Base-by-base conservation (phyloP, 2,797 vertebrate species). In the Hoplostethus atlanticus region DNA sequence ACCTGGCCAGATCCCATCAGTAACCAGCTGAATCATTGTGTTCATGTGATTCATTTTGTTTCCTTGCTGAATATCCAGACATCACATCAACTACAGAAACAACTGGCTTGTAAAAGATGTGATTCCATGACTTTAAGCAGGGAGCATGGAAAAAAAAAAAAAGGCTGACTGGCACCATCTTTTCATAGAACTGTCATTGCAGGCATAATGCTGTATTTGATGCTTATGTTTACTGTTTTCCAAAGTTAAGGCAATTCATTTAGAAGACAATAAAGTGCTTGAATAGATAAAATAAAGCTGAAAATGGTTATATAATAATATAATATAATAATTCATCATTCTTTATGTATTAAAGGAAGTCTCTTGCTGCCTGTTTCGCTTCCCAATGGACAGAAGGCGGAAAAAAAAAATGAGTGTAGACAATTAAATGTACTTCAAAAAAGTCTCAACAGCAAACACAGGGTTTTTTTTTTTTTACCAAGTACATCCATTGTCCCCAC, bases 1-100 rank as follows among this genome's bases (percentile, higher is more conserved):
- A 86, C 70, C 86, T 88, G 79, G 67, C 79, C 80, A 73, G 47
- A 79, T 81, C 81, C 77, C 65, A 83, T 85, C 79, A 78, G 71
- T 86, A 69, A 89, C 69, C 67, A 64, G 79, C 73, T 75, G 76
- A 86, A 77, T 87, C 51, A 78, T 4, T 69, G 44, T 64, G 73
- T 72, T 80, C 65, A 82, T 61, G 40, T 67, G 61, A 54, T 64
- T 56, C n/a, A 51, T 81, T 76, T 57, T 60, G 68, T 80, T 73
- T 64, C 68, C 48, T 71, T 55, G 25, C 55, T 84, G 77, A 51
- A 84, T 87, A 79, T 81, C 46, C 42, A 65, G 64, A 63, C 57
- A 73, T 59, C 62, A 64, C 52, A 77, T 74, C 56, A 80, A 71
- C 58, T 47, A 59, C 58, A 68, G 57, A 68, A 76, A 72, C 59